These are phyloP conservation scores for Cyclura pinguis DNA, from an alignment of 2,797 vertebrate genomes.

Conservation along the genomic window DNA sequence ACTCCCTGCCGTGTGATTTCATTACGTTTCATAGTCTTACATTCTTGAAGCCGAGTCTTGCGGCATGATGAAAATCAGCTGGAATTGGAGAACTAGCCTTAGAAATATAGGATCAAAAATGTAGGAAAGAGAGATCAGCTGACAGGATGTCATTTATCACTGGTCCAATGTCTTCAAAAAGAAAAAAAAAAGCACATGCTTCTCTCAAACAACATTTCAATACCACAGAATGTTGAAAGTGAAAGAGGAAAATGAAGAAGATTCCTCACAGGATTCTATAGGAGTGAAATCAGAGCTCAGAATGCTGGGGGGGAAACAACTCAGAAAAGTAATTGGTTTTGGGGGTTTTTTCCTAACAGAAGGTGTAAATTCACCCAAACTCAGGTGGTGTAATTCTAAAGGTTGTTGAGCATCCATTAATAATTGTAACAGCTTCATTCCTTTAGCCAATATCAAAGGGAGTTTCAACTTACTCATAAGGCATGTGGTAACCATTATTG, in stretches of 20 bases:
- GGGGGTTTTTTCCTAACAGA: conserved; percentile 52
- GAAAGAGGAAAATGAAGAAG: conserved; percentile 75
- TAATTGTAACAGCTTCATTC: conserved; percentile 48
- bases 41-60: conserved; percentile 54
- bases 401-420: conserved; percentile 44
- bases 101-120: conserved; percentile 59
- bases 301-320: conserved; percentile 62
- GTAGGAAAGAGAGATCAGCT: conserved; percentile 58
- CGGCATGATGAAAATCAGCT: conserved; percentile 60
- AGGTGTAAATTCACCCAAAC: conserved; percentile 72
- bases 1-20: conserved; percentile 55
- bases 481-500: conserved; percentile 57
- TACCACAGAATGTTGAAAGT: conserved; percentile 67
- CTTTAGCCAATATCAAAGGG: conserved; percentile 53
- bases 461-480: conserved; percentile 54
- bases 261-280: conserved; percentile 68
- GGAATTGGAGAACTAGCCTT: conserved; percentile 49
- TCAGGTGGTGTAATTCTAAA: conserved; percentile 56
- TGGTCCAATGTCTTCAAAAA: conserved; percentile 58
- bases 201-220: conserved; percentile 72
- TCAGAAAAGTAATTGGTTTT: conserved; percentile 62
- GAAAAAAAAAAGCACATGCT: conserved; percentile 64
- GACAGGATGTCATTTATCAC: conserved; percentile 70
- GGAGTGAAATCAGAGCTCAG: conserved; percentile 72
- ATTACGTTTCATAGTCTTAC: conserved; percentile 50